Evolutionary conservation across 1,140 invertebrate species (phyloP), one percentile per base, ranked within the genome.

Genomic region (Phthorimaea operculella): DNA sequence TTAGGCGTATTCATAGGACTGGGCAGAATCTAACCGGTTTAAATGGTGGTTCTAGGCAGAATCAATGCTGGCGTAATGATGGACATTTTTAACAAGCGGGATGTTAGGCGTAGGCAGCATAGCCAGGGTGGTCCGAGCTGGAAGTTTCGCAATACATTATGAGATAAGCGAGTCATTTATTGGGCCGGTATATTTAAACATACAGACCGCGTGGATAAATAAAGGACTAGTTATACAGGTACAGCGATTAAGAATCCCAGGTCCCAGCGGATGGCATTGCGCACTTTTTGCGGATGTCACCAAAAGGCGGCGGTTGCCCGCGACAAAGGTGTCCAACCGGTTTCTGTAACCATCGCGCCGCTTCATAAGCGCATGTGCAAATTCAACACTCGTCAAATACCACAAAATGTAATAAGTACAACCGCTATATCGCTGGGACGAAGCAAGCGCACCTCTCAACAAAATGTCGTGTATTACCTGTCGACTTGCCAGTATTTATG

Each of bases 251-350:
- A 74, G 58, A 66, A 66, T 66, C 65, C 60, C 67, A 61, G 67
- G 72, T 64, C 68, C 66, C 64, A 61, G 71, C 64, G 70, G 60
- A 74, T 74, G 70, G 66, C 68, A 64, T 67, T 69, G 72, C 72
- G 70, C 63, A 76, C 68, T 83, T 81, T 83, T 83, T 83, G 78
- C 72, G 71, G 68, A 78, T 81, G 76, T 79, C 76, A 77, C 78
- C 74, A 74, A 83, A 79, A 81, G 71, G 64, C 69, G 68, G 70
- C 68, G 72, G 75, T 74, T 63, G 67, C 60, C 64, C 59, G 65
- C 68, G 63, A 71, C 75, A 78, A 77, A 83, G 80, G 76, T 79
- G 77, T 75, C 66, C 76, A 72, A 81, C 80, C 80, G 80, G 80
- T 83, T 83, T 79, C 50, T 65, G 74, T 80, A 68, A 74, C 76